Base-by-base conservation (phyloP, 2,888 invertebrate genomes). In the Lepeophtheirus nordmannii region DNA sequence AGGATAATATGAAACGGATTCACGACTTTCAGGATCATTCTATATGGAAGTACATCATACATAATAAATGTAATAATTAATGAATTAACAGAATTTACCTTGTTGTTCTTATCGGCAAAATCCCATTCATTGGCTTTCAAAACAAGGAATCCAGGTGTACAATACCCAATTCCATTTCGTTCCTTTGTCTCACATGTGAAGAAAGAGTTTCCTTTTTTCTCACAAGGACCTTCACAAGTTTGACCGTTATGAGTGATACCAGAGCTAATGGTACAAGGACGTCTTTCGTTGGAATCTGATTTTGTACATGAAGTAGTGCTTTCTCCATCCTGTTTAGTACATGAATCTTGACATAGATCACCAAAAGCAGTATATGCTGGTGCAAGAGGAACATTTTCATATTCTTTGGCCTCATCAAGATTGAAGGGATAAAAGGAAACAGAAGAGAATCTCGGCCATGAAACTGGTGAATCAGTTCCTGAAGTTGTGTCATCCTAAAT, bases 111-210 rank as follows among this genome's bases (percentile, higher is more conserved):
- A 46, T 46, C 8, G 5, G 53, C 53, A 46, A 46, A 46, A n/a
- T 17, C 53, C 53, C 53, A 46, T 46, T 46, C 53, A n/a, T 14
- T 46, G 53, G 53, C 53, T 46, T 46, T 46, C 17, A 46, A 46
- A n/a, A 46, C 53, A 1, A 46, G 53, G 17, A 46, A 46, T 8
- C 53, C 53, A n/a, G 53, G 53, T n/a, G 53, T 46, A 46, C 53
- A 46, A 46, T 46, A 46, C 17, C 53, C 53, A 46, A 46, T 46
- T 46, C 14, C 53, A 46, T 46, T 46, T 5, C 30, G 3, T 30
- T 46, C 53, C 53, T 46, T 46, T 14, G 53, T 46, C 5, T 46
- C n/a, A 17, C 53, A 46, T n/a, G 53, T n/a, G 53, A 46, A 46
- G 17, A n/a, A 30, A 46, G 14, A 14, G n/a, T n/a, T 46, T 14